phyloP scores from a whole-genome alignment of 2,113 vertebrate species.

The Setophaga coronata region DNA sequence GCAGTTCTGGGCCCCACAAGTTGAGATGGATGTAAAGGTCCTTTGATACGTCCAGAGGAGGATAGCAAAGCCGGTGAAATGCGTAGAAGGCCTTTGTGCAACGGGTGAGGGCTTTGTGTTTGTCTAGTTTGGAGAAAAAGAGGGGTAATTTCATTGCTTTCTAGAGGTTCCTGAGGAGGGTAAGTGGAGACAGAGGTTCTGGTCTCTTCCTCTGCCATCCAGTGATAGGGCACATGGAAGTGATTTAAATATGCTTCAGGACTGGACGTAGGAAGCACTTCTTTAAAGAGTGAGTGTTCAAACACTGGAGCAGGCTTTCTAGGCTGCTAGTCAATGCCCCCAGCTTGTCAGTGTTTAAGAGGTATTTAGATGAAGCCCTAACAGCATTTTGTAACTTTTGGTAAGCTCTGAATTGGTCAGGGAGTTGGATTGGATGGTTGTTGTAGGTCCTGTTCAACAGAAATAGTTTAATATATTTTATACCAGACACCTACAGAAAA shows the following conservation, averaged over 20 bases:
- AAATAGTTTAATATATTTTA: neutral
- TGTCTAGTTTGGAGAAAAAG: neutral
- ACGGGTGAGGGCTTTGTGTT: neutral
- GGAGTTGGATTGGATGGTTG: accelerated
- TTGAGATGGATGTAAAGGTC: neutral
- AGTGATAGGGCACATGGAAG: neutral
- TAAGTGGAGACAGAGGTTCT: neutral
- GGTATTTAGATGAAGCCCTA: neutral
- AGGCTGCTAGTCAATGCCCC: neutral
- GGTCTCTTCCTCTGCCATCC: neutral
- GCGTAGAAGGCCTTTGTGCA: neutral
- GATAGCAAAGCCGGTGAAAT: neutral
- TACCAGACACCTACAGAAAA: neutral
- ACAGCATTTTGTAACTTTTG: neutral
- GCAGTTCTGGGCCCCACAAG: neutral
- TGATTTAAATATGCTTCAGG: neutral
- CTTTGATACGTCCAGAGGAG: neutral
- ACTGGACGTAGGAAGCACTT: neutral
- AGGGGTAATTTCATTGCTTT: neutral
- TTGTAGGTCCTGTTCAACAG: neutral
- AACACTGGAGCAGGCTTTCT: neutral
- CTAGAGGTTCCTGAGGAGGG: neutral
- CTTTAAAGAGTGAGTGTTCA: neutral
- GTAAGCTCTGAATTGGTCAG: neutral
- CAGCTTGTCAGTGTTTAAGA: neutral